A percentile compares a stretch with the other conserved stretches of the same genome.
phyloP scores from a whole-genome alignment of 2,797 vertebrate genomes.

The Helicolenus hilgendorfi region DNA sequence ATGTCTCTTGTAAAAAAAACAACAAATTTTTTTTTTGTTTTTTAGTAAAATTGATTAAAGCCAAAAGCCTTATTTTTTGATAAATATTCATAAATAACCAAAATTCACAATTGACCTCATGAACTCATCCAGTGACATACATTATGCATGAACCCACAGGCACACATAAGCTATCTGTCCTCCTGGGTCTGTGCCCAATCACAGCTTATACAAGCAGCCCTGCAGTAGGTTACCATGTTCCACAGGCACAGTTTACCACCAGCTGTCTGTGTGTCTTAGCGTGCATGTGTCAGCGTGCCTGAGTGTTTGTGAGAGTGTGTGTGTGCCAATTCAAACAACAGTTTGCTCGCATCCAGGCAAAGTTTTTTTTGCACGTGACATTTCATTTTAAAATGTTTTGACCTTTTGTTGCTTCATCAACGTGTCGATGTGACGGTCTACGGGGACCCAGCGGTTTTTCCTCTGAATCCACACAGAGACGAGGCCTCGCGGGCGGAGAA shows the following conservation, averaged over 20 bases:
- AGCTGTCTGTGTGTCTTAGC: slow-evolving; percentile 32
- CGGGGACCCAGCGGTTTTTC: neutral
- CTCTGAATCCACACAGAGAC: slow-evolving; percentile 25
- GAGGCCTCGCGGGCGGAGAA: neutral
- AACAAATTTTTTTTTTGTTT: too few relatives aligned
- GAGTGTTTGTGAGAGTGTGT: neutral
- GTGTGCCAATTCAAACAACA: slow-evolving; percentile 20
- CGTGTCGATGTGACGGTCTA: slow-evolving; percentile 14
- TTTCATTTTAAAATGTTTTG: slow-evolving; percentile 59
- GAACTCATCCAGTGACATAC: slow-evolving; percentile 8
- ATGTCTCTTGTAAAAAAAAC: too few relatives aligned
- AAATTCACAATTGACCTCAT: slow-evolving; percentile 14
- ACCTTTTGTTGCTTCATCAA: slow-evolving; percentile 36
- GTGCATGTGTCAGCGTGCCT: slow-evolving; percentile 1
- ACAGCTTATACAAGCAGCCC: slow-evolving; percentile 42
- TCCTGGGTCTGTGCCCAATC: slow-evolving; percentile 25
- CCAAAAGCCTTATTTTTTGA: neutral
- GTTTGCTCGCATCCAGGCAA: slow-evolving; percentile 24
- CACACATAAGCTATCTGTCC: neutral
- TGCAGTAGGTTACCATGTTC: slow-evolving; percentile 51
- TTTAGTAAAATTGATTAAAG: neutral
- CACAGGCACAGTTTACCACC: slow-evolving; percentile 39
- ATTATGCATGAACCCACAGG: slow-evolving; percentile 27
- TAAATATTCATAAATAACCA: slow-evolving; percentile 5
- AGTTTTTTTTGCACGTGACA: slow-evolving; percentile 40